Percentiles rank a stretch among this genome's conserved stretches.
These are phyloP conservation scores for Hydrophis major DNA, from an alignment of 2,797 vertebrate species.

Conservation along the genomic window DNA sequence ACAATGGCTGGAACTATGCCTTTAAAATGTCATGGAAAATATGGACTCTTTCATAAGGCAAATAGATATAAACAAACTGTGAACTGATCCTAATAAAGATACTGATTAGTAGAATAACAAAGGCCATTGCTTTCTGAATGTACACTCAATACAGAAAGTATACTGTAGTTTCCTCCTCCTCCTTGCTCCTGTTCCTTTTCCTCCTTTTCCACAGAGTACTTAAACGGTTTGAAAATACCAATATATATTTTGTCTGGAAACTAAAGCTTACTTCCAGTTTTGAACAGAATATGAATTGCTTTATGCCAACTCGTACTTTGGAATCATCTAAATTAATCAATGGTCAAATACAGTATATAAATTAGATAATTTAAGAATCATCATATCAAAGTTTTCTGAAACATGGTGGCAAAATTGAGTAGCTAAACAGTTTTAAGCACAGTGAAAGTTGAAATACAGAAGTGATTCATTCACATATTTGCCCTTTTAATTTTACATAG, in stretches of 20 bases:
- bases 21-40: neutral
- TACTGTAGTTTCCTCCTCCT: neutral
- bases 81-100: neutral
- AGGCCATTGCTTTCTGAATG: slow-evolving; percentile 12
- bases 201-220: neutral
- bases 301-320: neutral
- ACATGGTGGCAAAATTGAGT: slow-evolving; percentile 49
- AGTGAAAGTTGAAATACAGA: slow-evolving; percentile 31
- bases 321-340: slow-evolving; percentile 1
- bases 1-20: neutral
- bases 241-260: slow-evolving; percentile 30
- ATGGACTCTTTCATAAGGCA: slow-evolving; percentile 2
- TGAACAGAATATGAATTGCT: slow-evolving; percentile 3
- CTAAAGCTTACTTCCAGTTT: slow-evolving; percentile 22
- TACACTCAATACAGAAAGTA: neutral
- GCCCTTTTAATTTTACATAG: neutral
- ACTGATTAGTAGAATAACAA: neutral
- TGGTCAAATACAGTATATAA: neutral
- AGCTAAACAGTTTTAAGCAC: slow-evolving; percentile 35
- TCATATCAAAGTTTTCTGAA: slow-evolving; percentile 22
- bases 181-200: neutral
- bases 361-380: slow-evolving; percentile 36
- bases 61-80: slow-evolving; percentile 9
- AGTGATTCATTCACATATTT: neutral
- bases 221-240: slow-evolving; percentile 35